These are phyloP conservation scores for Dolichoris vasculosae DNA, from an alignment of 1,140 invertebrate species.

Conservation along the genomic window DNA sequence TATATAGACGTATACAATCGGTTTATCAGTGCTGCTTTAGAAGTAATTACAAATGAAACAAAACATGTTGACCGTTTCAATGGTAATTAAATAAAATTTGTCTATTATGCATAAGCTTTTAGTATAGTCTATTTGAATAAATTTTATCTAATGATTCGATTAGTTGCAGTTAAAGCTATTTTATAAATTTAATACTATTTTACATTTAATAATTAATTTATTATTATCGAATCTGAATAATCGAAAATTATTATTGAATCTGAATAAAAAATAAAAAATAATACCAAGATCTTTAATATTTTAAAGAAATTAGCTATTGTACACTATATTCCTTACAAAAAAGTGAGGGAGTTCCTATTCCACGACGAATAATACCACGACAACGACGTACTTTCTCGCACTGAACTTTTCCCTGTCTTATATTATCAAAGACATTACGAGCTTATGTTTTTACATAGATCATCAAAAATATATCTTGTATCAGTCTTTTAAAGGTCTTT, in stretches of 20 bases:
- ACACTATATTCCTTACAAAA: neutral
- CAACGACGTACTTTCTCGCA: neutral
- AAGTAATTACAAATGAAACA: no score
- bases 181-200: no score
- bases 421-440: neutral
- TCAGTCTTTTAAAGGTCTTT: neutral
- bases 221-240: no score
- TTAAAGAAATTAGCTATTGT: neutral
- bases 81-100: no score
- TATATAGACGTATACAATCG: no score
- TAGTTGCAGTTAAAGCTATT: no score
- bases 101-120: no score
- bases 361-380: neutral
- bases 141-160: no score
- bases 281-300: neutral
- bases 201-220: no score
- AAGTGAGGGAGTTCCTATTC: neutral
- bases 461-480: neutral
- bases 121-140: no score
- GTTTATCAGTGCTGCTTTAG: no score
- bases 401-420: neutral
- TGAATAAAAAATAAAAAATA: neutral
- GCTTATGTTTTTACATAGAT: neutral
- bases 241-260: neutral
- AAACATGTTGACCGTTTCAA: no score